phyloP scores from a whole-genome alignment of 2,797 vertebrate genomes.

The Dendrocincla fuliginosa region DNA sequence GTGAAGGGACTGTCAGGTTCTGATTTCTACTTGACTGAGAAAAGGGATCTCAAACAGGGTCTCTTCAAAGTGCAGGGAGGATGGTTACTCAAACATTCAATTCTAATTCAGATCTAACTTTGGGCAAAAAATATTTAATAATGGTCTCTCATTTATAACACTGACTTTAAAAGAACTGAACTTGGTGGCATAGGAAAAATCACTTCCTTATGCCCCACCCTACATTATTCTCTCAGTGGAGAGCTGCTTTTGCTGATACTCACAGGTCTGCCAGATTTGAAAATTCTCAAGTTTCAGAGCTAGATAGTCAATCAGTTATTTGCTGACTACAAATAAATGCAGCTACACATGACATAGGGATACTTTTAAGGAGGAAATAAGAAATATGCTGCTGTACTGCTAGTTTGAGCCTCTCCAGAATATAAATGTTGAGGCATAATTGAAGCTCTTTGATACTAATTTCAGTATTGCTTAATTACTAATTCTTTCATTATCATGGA shows the following conservation, averaged over 20 bases:
- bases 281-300: background rate
- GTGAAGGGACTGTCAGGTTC: background rate
- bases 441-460: background rate
- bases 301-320: background rate
- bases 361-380: background rate
- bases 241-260: accelerated
- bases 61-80: background rate
- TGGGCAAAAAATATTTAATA: background rate
- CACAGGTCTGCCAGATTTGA: background rate
- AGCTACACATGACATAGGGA: background rate
- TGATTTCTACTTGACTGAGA: background rate
- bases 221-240: background rate
- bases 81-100: background rate
- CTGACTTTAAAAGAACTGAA: background rate
- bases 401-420: background rate
- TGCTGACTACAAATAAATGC: background rate
- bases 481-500: background rate
- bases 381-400: background rate
- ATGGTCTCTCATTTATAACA: background rate
- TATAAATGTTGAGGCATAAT: background rate
- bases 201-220: background rate
- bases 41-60: background rate
- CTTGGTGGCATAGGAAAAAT: background rate
- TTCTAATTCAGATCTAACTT: background rate
- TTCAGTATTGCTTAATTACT: background rate